Conservation (phyloP, 2,888 invertebrate species). For the Polydrusus cervinus region DNA sequence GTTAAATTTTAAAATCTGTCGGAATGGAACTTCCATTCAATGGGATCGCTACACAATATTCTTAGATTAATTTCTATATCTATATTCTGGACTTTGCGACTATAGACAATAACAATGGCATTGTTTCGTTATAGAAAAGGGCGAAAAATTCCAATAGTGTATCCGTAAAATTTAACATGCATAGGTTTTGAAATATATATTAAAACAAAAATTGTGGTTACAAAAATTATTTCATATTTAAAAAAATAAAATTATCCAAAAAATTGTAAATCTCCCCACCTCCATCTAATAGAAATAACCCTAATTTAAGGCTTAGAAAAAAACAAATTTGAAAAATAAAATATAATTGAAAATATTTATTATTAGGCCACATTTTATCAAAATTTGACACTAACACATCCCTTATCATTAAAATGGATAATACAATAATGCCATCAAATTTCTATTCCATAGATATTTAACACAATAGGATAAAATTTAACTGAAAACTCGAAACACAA, state of each 20-base stretch:
- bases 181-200: too few species aligned
- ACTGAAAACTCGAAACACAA: conserved; percentile 26
- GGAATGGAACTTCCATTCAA: conserved; percentile 3
- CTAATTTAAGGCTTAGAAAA: too few species aligned
- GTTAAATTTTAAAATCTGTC: conserved; percentile 19
- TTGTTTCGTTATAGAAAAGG: neutral
- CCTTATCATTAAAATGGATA: neutral
- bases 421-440: conserved; percentile 10
- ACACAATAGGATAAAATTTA: conserved; percentile 14
- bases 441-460: conserved; percentile 16
- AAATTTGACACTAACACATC: neutral
- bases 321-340: too few species aligned
- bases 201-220: too few species aligned
- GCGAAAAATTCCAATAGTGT: neutral
- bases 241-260: too few species aligned
- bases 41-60: neutral
- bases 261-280: too few species aligned
- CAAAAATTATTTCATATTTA: too few species aligned
- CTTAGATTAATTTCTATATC: conserved; percentile 5
- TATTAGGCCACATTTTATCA: too few species aligned
- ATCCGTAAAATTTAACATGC: too few species aligned
- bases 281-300: too few species aligned
- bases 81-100: neutral
- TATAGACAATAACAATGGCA: neutral
- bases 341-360: too few species aligned